Percentiles rank a stretch among this genome's conserved stretches.
phyloP scores from a whole-genome alignment of 2,888 invertebrate species.

The Philhelius pedissequus region DNA sequence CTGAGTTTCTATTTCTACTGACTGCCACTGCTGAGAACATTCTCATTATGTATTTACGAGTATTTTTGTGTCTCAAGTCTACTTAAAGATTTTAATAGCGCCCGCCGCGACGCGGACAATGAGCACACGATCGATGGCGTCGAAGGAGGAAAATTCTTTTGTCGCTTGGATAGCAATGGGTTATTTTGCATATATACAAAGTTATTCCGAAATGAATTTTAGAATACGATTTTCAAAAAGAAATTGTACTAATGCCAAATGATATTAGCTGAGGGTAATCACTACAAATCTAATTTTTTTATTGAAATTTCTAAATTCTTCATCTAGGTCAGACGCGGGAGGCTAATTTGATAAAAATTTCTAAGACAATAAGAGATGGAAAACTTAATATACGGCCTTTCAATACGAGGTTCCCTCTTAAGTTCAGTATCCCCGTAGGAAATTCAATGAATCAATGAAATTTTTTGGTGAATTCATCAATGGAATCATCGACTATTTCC shows the following conservation, averaged over 20 bases:
- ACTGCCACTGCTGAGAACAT: no score
- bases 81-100: background rate
- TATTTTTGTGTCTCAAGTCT: no score
- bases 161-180: background rate
- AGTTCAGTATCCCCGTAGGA: no score
- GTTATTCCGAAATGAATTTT: constrained; percentile 3
- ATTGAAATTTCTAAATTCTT: background rate
- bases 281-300: background rate
- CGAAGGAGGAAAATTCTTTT: constrained; percentile 14
- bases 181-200: background rate
- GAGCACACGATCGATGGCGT: constrained; percentile 40
- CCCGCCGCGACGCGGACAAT: constrained; percentile 36
- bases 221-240: constrained; percentile 28
- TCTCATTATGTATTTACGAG: no score
- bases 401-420: no score
- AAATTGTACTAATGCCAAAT: constrained; percentile 3
- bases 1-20: constrained; percentile 20
- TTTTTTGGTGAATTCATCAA: no score
- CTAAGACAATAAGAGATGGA: no score
- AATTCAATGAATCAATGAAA: no score
- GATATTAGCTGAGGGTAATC: background rate
- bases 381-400: no score
- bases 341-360: no score
- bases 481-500: no score
- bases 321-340: no score